These are phyloP conservation scores for Hycleus phaleratus DNA, from an alignment of 1,140 invertebrate genomes.

Conservation along the genomic window DNA sequence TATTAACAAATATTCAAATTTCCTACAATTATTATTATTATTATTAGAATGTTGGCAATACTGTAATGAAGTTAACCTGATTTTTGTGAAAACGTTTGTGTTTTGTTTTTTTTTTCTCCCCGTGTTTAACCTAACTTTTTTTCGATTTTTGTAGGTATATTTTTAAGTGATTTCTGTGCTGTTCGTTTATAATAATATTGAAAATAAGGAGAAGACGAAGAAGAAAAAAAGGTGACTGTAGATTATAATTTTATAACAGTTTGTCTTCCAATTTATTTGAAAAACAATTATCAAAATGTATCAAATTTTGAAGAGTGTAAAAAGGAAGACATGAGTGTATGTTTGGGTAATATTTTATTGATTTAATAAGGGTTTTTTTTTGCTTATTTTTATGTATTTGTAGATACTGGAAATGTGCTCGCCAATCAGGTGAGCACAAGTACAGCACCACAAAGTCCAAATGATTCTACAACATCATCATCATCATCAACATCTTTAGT, in stretches of 20 bases:
- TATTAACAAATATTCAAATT: too few relatives aligned
- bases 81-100: too few relatives aligned
- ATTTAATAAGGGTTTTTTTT: neutral
- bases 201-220: too few relatives aligned
- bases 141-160: too few relatives aligned
- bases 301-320: neutral
- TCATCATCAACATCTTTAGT: neutral
- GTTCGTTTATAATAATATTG: too few relatives aligned
- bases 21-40: too few relatives aligned
- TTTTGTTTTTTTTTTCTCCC: too few relatives aligned
- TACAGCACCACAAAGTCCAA: constrained; percentile 2
- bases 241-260: neutral
- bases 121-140: too few relatives aligned
- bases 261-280: too few relatives aligned
- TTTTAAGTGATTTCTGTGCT: too few relatives aligned
- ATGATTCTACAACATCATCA: neutral
- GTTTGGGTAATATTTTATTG: constrained; percentile 23
- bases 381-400: constrained; percentile 4
- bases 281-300: constrained; percentile 13
- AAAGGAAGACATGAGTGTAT: constrained; percentile 35
- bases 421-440: constrained; percentile 23
- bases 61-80: too few relatives aligned
- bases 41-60: too few relatives aligned
- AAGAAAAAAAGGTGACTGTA: neutral
- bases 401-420: constrained; percentile 27